Conservation (phyloP, 1,140 invertebrate species). For the Glossosoma conforme region DNA sequence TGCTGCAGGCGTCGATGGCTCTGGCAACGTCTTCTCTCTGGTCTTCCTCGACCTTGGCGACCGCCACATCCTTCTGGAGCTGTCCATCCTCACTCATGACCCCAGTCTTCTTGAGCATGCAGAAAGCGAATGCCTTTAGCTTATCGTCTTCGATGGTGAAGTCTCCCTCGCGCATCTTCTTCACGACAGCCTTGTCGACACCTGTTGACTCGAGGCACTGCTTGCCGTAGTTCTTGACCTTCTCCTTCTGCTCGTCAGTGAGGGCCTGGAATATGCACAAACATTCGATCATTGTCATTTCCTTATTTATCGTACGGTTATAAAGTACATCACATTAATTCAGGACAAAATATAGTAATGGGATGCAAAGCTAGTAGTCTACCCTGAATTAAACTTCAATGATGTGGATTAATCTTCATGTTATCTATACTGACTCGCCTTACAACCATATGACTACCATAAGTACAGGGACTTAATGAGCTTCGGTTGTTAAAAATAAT, state of each 20-base stretch:
- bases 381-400: too few relatives aligned
- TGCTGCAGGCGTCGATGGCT: conserved; percentile 43
- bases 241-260: conserved; percentile 21
- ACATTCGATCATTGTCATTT: too few relatives aligned
- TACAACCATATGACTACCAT: too few relatives aligned
- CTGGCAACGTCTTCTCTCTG: conserved; percentile 41
- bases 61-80: conserved; percentile 25
- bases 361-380: too few relatives aligned
- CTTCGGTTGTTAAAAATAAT: too few relatives aligned
- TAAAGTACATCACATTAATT: neutral
- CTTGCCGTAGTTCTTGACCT: conserved; percentile 18
- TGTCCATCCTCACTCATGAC: conserved; percentile 17
- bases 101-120: conserved; percentile 23
- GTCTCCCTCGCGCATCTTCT: conserved; percentile 21
- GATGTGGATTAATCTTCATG: too few relatives aligned
- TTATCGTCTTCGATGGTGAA: conserved; percentile 8
- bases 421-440: too few relatives aligned
- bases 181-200: conserved; percentile 15
- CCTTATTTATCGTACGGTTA: too few relatives aligned
- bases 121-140: conserved; percentile 19
- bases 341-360: neutral
- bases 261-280: conserved; percentile 25
- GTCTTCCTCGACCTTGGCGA: conserved; percentile 40
- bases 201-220: conserved; percentile 18
- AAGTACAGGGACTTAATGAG: too few relatives aligned